A percentile compares a stretch with the other conserved stretches of the same genome.
Conservation (phyloP, 2,113 vertebrate genomes). For the Neotoma lepida region DNA sequence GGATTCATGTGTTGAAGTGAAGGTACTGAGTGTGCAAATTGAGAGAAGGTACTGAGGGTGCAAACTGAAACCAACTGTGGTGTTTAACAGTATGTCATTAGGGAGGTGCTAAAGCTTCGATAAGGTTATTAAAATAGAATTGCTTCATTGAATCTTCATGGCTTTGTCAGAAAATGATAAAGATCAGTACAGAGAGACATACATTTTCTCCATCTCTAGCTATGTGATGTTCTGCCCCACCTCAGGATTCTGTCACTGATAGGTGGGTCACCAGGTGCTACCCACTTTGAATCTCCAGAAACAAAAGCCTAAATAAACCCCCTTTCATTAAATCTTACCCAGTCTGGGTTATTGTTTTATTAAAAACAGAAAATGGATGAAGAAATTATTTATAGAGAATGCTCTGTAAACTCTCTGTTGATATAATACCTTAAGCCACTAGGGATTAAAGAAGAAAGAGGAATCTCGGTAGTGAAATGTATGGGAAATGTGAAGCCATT, state of each 20-base stretch:
- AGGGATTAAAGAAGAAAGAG: conserved; percentile 55
- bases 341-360: neutral
- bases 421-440: conserved; percentile 39
- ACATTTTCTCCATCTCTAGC: neutral
- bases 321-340: neutral
- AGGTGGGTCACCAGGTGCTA: neutral
- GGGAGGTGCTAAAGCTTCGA: neutral
- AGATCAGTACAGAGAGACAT: neutral
- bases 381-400: conserved; percentile 40
- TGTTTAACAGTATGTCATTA: neutral
- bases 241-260: neutral
- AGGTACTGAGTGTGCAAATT: neutral
- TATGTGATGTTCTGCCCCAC: neutral
- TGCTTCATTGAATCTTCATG: neutral
- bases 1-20: neutral
- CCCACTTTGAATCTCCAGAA: neutral
- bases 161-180: neutral
- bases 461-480: conserved; percentile 47
- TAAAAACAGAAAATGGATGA: conserved; percentile 15
- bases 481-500: conserved; percentile 67
- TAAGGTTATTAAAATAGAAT: neutral
- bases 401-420: conserved; percentile 48
- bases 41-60: neutral
- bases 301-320: neutral
- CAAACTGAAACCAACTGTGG: neutral